A percentile compares a stretch with the other conserved stretches of the same genome.
Evolutionary conservation across 2,888 invertebrate genomes (phyloP).

Genomic region (Zhuqinia jingwanae): DNA sequence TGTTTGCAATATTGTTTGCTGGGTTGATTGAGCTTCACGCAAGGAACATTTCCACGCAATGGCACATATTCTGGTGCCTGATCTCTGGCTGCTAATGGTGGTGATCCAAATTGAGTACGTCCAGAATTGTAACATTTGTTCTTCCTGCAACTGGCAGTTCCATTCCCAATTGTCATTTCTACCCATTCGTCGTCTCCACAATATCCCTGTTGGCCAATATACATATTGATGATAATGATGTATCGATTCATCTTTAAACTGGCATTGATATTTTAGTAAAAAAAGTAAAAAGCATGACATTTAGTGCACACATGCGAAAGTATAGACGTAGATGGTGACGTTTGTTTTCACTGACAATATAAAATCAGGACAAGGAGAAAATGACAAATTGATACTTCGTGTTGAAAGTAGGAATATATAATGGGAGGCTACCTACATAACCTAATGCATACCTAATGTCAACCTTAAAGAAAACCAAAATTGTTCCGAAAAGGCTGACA

Average conservation of each 20-base stretch:
- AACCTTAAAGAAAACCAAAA: too few relatives aligned
- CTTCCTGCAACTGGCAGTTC: slow-evolving; percentile 27
- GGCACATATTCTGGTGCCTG: slow-evolving; percentile 63
- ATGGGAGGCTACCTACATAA: too few relatives aligned
- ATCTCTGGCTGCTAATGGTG: slow-evolving; percentile 62
- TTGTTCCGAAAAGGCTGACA: too few relatives aligned
- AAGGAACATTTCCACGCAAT: slow-evolving; percentile 44
- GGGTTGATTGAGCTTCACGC: slow-evolving; percentile 50
- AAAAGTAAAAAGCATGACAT: too few relatives aligned
- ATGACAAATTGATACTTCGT: too few relatives aligned
- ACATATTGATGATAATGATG: not conserved
- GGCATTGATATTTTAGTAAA: not conserved
- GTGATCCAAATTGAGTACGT: slow-evolving; percentile 53
- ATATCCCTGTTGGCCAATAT: slow-evolving; percentile 36
- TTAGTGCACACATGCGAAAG: too few relatives aligned
- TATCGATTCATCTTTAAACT: not conserved
- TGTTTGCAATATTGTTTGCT: slow-evolving; percentile 3
- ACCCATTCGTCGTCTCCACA: slow-evolving; percentile 51
- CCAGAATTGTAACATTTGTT: slow-evolving; percentile 65
- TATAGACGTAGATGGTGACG: too few relatives aligned
- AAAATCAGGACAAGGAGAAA: too few relatives aligned
- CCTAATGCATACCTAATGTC: too few relatives aligned
- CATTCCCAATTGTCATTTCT: slow-evolving; percentile 46
- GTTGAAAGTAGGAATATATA: too few relatives aligned
- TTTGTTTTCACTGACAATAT: too few relatives aligned